phyloP scores from a whole-genome alignment of 2,797 vertebrate genomes.

The Oophaga sylvatica region DNA sequence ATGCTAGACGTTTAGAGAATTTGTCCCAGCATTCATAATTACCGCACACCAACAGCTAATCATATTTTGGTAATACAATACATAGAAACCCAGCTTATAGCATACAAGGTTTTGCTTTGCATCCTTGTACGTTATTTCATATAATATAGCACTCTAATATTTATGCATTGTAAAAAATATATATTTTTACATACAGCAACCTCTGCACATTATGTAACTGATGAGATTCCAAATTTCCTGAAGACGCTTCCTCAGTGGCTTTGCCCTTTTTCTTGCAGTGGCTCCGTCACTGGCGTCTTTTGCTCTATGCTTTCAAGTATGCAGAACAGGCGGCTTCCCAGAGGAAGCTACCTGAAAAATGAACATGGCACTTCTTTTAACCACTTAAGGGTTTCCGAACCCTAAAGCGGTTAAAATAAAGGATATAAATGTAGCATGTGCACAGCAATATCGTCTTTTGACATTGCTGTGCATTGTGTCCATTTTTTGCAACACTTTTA shows the following conservation, averaged over 20 bases:
- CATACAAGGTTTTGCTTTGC: background rate
- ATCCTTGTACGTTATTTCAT: background rate
- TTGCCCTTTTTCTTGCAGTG: too few species aligned
- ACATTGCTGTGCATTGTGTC: too few species aligned
- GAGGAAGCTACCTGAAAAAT: too few species aligned
- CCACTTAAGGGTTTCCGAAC: too few species aligned
- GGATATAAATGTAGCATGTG: too few species aligned
- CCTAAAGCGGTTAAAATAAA: too few species aligned
- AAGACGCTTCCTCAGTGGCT: background rate
- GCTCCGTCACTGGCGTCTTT: too few species aligned
- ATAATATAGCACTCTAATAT: background rate
- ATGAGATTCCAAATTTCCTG: background rate
- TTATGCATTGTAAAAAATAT: background rate
- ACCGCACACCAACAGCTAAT: conserved; percentile 55
- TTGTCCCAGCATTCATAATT: conserved; percentile 43
- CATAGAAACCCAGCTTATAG: conserved; percentile 47
- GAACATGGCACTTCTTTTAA: too few species aligned
- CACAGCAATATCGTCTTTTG: too few species aligned
- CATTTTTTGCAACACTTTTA: too few species aligned
- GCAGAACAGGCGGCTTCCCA: too few species aligned
- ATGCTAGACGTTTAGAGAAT: conserved; percentile 62
- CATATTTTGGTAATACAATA: conserved; percentile 47
- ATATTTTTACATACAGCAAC: background rate
- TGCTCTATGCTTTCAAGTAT: too few species aligned
- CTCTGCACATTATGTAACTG: background rate